Conservation (phyloP, 2,113 vertebrate species). For the Xiphophorus couchianus region DNA sequence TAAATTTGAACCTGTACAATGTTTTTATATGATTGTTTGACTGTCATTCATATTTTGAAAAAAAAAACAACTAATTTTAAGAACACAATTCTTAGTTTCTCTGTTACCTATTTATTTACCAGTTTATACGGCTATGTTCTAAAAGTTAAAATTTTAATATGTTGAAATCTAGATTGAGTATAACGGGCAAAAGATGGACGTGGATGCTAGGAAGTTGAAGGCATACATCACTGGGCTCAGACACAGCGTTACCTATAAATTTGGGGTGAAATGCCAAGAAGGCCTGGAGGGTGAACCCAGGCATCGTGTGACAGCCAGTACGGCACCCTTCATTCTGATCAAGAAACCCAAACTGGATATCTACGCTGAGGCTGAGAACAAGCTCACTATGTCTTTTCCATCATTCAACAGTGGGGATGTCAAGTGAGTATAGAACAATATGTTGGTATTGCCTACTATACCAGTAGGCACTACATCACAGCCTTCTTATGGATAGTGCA, state of each 20-base stretch:
- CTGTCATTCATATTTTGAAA: not conserved
- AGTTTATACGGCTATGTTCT: not conserved
- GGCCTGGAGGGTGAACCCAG: constrained; percentile 86
- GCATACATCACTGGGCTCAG: constrained; percentile 89
- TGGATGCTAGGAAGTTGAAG: constrained; percentile 89
- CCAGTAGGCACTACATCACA: too few relatives aligned
- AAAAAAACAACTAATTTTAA: not conserved
- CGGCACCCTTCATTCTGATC: constrained; percentile 85
- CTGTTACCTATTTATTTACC: not conserved
- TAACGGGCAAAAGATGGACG: constrained; percentile 87
- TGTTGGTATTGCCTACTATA: not conserved
- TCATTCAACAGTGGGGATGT: constrained; percentile 85
- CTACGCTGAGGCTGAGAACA: constrained; percentile 85
- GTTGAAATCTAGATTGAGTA: constrained; percentile 87
- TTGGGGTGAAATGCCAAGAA: constrained; percentile 88
- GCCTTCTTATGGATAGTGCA: too few relatives aligned
- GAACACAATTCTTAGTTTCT: not conserved
- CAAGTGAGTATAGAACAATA: constrained; percentile 80
- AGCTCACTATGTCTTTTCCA: constrained; percentile 85
- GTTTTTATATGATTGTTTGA: not conserved
- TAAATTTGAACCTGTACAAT: not conserved
- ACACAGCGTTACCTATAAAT: constrained; percentile 92
- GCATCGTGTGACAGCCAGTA: constrained; percentile 88
- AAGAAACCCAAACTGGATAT: constrained; percentile 89
- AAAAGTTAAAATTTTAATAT: not conserved